Evolutionary conservation across 2,113 vertebrate species (phyloP).

Genomic region (Glaucomys volans): DNA sequence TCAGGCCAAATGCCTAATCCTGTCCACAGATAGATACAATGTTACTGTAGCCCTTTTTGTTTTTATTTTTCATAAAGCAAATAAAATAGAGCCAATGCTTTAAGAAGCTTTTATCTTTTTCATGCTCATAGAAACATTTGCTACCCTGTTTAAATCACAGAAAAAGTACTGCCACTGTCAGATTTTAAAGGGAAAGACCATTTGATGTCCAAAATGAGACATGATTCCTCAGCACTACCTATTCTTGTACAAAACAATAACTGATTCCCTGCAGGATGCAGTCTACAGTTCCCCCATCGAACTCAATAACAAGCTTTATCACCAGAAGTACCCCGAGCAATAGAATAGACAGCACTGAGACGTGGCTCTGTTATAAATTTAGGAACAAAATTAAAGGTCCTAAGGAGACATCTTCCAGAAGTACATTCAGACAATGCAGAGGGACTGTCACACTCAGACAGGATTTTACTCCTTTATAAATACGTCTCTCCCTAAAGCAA

Average conservation of each 20-base stretch:
- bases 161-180: constrained; percentile 52
- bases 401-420: constrained; percentile 66
- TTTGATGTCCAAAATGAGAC: constrained; percentile 55
- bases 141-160: constrained; percentile 55
- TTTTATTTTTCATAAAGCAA: constrained; percentile 50
- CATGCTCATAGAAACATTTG: not conserved
- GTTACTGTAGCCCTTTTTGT: not conserved
- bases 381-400: constrained; percentile 75
- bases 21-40: not conserved
- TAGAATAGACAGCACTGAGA: constrained; percentile 51
- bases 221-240: constrained; percentile 40
- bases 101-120: constrained; percentile 59
- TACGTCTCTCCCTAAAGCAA: constrained; percentile 56
- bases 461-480: constrained; percentile 23
- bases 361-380: constrained; percentile 63
- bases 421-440: constrained; percentile 32
- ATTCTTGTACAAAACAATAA: constrained; percentile 65
- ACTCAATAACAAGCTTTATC: constrained; percentile 71
- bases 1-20: constrained; percentile 16
- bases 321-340: constrained; percentile 59
- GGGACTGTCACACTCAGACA: constrained; percentile 1
- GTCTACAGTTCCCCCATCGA: constrained; percentile 55
- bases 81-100: constrained; percentile 33
- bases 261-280: constrained; percentile 58
- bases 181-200: constrained; percentile 40